phyloP scores from a whole-genome alignment of 2,888 invertebrate species.

The Andricus curvator region DNA sequence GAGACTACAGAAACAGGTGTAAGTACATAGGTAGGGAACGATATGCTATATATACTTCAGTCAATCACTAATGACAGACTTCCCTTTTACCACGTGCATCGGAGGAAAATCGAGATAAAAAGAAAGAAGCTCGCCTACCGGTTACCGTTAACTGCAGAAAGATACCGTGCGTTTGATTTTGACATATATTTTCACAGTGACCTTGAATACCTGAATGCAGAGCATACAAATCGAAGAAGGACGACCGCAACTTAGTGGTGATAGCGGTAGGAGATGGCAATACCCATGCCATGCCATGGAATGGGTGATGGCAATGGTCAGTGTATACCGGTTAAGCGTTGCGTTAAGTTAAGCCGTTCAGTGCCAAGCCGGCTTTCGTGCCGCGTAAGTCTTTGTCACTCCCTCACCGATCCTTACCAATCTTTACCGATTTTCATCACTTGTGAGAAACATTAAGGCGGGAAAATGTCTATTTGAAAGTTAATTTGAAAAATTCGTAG shows the following conservation, averaged over 20 bases:
- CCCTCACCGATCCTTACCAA: constrained; percentile 43
- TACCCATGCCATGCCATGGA: constrained; percentile 33
- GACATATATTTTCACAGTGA: constrained; percentile 68
- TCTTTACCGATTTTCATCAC: constrained; percentile 15
- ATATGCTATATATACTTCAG: not conserved
- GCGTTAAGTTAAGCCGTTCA: constrained; percentile 61
- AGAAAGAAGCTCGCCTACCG: constrained; percentile 30
- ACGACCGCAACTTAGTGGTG: constrained; percentile 53
- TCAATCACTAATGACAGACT: constrained; percentile 15
- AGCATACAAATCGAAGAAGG: constrained; percentile 62
- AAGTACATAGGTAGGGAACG: not conserved
- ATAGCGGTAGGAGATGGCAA: constrained; percentile 56
- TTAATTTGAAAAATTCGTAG: not conserved
- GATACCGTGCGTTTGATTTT: constrained; percentile 61
- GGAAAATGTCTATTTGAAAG: constrained; percentile 20
- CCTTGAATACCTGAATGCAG: constrained; percentile 69
- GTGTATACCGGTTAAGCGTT: constrained; percentile 65
- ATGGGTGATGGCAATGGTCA: constrained; percentile 61
- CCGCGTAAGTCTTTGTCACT: constrained; percentile 66
- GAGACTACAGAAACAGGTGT: not conserved
- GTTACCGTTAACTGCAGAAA: constrained; percentile 48
- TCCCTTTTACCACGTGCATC: constrained; percentile 36
- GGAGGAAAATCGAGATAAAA: constrained; percentile 40
- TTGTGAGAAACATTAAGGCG: not conserved
- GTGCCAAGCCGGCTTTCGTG: constrained; percentile 68